Percentiles rank a stretch among this genome's conserved stretches.
Evolutionary conservation across 2,888 invertebrate species (phyloP).

Genomic region (Eupithecia dodoneata): DNA sequence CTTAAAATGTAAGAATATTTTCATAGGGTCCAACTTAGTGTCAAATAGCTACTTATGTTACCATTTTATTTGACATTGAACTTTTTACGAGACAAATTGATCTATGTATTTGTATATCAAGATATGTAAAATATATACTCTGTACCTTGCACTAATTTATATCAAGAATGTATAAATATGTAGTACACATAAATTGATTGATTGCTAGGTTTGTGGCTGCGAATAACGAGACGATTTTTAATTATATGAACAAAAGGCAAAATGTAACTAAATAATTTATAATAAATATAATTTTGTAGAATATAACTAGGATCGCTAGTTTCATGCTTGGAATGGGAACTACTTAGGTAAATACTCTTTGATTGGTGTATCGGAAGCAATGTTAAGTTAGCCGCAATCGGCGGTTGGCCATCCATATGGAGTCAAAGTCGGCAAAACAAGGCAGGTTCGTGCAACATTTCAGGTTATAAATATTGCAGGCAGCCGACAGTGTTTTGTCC

Average conservation of each 20-base stretch:
- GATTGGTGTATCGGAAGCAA: neutral
- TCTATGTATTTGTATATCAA: neutral
- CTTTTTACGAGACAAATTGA: neutral
- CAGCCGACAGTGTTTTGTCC: neutral
- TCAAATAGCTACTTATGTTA: conserved; percentile 11
- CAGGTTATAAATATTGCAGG: neutral
- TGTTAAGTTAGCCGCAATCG: neutral
- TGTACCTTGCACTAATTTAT: neutral
- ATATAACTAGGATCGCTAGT: conserved; percentile 1
- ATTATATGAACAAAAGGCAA: conserved; percentile 7
- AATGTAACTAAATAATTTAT: conserved; percentile 1
- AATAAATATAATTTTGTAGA: neutral
- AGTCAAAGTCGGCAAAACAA: neutral
- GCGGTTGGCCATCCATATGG: neutral
- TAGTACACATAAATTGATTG: neutral
- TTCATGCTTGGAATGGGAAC: neutral
- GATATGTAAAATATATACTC: neutral
- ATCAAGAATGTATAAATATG: neutral
- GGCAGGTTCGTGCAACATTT: neutral
- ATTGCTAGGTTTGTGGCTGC: neutral
- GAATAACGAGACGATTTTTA: neutral
- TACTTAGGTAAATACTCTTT: neutral
- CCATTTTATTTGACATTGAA: neutral
- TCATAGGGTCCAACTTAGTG: conserved; percentile 26
- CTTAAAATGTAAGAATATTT: neutral